Evolutionary conservation across 2,888 invertebrate species (phyloP).

Genomic region (Danaus chrysippus): DNA sequence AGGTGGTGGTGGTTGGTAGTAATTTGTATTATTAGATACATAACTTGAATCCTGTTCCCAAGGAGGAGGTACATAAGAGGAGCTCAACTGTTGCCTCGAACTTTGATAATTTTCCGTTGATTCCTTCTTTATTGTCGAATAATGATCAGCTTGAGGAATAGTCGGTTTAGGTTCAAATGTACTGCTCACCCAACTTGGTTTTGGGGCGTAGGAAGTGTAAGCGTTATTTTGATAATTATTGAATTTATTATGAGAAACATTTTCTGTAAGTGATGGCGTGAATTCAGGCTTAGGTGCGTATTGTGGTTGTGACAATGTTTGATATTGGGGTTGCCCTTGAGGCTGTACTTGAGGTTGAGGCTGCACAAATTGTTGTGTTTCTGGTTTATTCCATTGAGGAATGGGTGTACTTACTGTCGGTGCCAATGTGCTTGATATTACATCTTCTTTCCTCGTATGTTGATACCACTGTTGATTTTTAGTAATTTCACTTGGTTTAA

Average conservation of each 20-base stretch:
- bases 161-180: slow-evolving; percentile 40
- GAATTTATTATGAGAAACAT: slow-evolving; percentile 43
- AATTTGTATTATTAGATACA: slow-evolving; percentile 52
- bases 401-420: slow-evolving; percentile 41
- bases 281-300: slow-evolving; percentile 34
- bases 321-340: slow-evolving; percentile 28
- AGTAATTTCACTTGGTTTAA: slow-evolving; percentile 67
- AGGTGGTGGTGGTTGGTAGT: slow-evolving; percentile 53
- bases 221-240: slow-evolving; percentile 43
- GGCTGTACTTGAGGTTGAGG: slow-evolving; percentile 38
- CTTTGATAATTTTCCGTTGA: slow-evolving; percentile 55
- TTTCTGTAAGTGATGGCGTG: slow-evolving; percentile 51
- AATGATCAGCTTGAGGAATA: slow-evolving; percentile 50
- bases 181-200: slow-evolving; percentile 54
- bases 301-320: slow-evolving; percentile 30
- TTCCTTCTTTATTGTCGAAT: slow-evolving; percentile 49
- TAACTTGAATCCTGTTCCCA: slow-evolving; percentile 71
- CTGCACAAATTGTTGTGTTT: slow-evolving; percentile 32
- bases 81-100: slow-evolving; percentile 56
- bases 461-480: slow-evolving; percentile 70
- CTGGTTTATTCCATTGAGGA: slow-evolving; percentile 40
- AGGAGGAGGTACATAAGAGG: slow-evolving; percentile 70
- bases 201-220: slow-evolving; percentile 53
- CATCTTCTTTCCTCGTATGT: slow-evolving; percentile 54
- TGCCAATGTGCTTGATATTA: slow-evolving; percentile 50